A percentile compares a stretch with the other conserved stretches of the same genome.
phyloP scores from a whole-genome alignment of 2,113 vertebrate genomes.

The Arizona elegans region DNA sequence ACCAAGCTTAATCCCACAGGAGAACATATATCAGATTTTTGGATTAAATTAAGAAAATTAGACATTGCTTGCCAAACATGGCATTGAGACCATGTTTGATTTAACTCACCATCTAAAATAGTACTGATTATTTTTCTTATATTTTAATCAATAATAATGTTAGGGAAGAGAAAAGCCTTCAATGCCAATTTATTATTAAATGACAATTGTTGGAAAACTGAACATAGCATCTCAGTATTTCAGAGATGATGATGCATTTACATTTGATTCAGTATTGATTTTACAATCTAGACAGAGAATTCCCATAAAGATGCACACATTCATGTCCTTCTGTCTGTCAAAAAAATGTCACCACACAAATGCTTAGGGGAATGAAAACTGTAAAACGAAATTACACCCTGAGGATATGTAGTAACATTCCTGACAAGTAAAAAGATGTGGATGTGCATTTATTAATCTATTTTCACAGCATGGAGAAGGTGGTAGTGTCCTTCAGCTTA shows the following conservation, averaged over 20 bases:
- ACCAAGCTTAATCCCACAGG: not conserved
- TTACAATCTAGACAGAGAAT: slow-evolving; percentile 35
- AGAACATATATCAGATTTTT: not conserved
- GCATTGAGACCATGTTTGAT: not conserved
- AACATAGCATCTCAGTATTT: slow-evolving; percentile 10
- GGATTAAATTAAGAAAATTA: not conserved
- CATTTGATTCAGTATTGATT: not conserved
- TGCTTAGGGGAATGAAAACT: slow-evolving; percentile 12
- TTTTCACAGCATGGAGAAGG: not conserved
- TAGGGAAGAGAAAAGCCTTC: not conserved
- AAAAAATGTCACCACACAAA: not conserved
- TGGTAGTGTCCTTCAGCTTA: slow-evolving; percentile 8
- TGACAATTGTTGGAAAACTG: slow-evolving; percentile 3
- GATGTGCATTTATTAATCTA: slow-evolving; percentile 22
- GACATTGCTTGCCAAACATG: slow-evolving; percentile 17
- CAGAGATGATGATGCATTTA: slow-evolving; percentile 1
- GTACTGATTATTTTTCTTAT: slow-evolving; percentile 1
- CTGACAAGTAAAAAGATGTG: slow-evolving; percentile 6
- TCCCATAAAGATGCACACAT: slow-evolving; percentile 21
- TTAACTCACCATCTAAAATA: not conserved
- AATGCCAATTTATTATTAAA: slow-evolving; percentile 4
- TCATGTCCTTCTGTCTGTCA: slow-evolving; percentile 9
- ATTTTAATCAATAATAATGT: not conserved
- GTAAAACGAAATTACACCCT: not conserved
- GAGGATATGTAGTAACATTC: not conserved